Base-by-base conservation (phyloP, 2,113 vertebrate genomes). In the Periophthalmus modestus region DNA sequence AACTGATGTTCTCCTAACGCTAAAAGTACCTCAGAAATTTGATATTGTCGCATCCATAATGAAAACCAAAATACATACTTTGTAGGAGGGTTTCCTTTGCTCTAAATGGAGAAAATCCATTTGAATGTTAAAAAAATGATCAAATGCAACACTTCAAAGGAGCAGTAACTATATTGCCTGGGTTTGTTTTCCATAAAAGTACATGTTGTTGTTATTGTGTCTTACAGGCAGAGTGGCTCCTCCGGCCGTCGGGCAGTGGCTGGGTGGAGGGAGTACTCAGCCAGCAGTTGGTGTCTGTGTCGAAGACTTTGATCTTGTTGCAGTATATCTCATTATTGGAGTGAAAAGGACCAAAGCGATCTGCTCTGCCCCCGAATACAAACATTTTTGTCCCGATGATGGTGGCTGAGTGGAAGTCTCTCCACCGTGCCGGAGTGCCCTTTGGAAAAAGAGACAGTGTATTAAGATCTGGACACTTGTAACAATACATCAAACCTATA, bases 281-380 rank as follows among this genome's bases (percentile, higher is more conserved):
- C 97, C 97, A 99, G 88, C 93, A 94, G 88, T 96, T 96, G 2
- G 94, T 96, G 89, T 96, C 94, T 1, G 96, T 98, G 87, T 99
- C 97, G 66, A 97, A 99, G 43, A 98, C 96, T 85, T 95, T 94
- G 77, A 99, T 99, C 77, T 96, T 96, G 91, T 98, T 98, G 91
- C 98, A 99, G 90, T 99, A 99, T 91, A 99, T 98, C 93, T 99
- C 98, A 5, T 97, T 98, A 94, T 97, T 98, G 70, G 97, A 99
- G 92, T 99, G 97, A 86, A 98, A 98, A 0, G 97, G 97, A 24
- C 98, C 97, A 19, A 98, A 98, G 2, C 96, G 96, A 90, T 99
- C 98, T 0, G 97, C 98, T 33, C 97, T 93, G 33, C 97, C 98
- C 18, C 98, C 97, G 73, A 99, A 99, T 23, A 99, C 97, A 3